Conservation (phyloP, 2,797 vertebrate species). For the Karalla daura region DNA sequence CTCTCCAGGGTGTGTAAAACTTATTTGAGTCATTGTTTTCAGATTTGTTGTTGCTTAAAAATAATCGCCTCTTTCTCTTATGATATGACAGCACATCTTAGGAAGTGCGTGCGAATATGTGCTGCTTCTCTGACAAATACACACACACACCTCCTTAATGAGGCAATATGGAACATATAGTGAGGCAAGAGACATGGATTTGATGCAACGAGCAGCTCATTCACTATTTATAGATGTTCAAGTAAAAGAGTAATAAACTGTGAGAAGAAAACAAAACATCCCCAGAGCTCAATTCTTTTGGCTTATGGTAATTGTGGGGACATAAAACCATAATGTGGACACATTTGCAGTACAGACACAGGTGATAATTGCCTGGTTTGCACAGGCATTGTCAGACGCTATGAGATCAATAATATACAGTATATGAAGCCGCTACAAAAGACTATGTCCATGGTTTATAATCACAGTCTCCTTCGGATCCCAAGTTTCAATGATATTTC, state of each 20-base stretch:
- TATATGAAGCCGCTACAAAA: neutral
- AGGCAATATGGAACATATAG: neutral
- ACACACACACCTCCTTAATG: no score
- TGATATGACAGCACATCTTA: neutral
- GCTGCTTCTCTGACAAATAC: no score
- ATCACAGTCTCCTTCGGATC: no score
- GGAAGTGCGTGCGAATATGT: neutral
- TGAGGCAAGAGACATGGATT: neutral
- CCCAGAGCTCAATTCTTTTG: slow-evolving; percentile 29
- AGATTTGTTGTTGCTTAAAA: neutral
- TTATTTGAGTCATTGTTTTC: neutral
- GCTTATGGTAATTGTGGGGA: slow-evolving; percentile 18
- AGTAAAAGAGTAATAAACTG: slow-evolving; percentile 26
- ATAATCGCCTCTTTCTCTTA: slow-evolving; percentile 7
- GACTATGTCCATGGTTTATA: neutral
- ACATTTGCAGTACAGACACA: slow-evolving; percentile 12
- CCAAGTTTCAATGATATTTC: no score
- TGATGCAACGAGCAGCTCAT: slow-evolving; percentile 10
- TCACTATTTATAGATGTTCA: slow-evolving; percentile 17
- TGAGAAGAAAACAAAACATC: slow-evolving; percentile 23
- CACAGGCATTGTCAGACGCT: slow-evolving; percentile 5
- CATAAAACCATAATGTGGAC: slow-evolving; percentile 12
- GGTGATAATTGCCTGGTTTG: slow-evolving; percentile 10
- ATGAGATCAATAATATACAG: neutral
- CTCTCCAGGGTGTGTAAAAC: slow-evolving; percentile 1